Percentiles rank a stretch among this genome's conserved stretches.
Evolutionary conservation across 2,888 invertebrate species (phyloP).

Genomic region (Cephonodes hylas): DNA sequence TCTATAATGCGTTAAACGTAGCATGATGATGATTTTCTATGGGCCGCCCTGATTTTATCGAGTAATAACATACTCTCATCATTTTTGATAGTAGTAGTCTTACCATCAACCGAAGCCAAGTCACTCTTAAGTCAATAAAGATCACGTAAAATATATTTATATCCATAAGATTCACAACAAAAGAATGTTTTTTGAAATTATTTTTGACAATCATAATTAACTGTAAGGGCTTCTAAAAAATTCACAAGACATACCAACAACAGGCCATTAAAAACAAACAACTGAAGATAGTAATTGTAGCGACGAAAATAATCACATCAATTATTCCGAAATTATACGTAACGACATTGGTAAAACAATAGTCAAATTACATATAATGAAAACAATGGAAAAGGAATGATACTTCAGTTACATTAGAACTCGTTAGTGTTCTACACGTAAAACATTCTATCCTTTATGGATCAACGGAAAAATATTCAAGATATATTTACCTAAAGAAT

Average conservation of each 20-base stretch:
- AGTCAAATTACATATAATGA: not conserved
- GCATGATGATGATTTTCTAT: too few species aligned
- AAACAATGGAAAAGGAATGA: not conserved
- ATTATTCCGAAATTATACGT: not conserved
- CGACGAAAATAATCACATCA: not conserved
- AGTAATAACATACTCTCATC: too few species aligned
- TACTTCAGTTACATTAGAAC: not conserved
- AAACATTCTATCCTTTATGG: not conserved
- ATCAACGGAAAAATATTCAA: conserved; percentile 20
- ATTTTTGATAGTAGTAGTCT: too few species aligned
- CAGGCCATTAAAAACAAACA: not conserved
- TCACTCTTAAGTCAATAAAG: too few species aligned
- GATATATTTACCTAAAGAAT: conserved; percentile 35
- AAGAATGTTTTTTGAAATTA: too few species aligned
- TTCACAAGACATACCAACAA: not conserved
- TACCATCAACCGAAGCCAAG: too few species aligned
- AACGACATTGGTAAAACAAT: not conserved
- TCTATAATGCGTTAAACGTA: too few species aligned
- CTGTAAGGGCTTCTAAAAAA: too few species aligned
- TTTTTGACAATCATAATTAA: too few species aligned
- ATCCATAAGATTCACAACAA: too few species aligned
- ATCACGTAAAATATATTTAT: too few species aligned
- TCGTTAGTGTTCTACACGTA: not conserved
- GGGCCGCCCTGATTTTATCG: too few species aligned
- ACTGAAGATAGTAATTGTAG: not conserved